These are phyloP conservation scores for Boloria selene DNA, from an alignment of 2,888 invertebrate species.

Conservation along the genomic window DNA sequence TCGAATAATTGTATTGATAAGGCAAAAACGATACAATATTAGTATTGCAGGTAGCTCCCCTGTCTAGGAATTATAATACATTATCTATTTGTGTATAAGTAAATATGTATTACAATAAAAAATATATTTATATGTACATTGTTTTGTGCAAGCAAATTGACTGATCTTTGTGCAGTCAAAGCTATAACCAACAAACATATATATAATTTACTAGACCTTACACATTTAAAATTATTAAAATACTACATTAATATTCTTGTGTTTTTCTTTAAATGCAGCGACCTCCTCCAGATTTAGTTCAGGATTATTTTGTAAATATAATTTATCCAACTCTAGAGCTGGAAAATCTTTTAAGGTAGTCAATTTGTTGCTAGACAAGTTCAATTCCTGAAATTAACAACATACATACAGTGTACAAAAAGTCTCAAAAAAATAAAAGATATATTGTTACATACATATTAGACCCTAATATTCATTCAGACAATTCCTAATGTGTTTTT, in stretches of 20 bases:
- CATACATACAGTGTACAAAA: constrained; percentile 14
- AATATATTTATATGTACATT: constrained; percentile 2
- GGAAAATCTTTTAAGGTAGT: constrained; percentile 77
- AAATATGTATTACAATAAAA: constrained; percentile 1
- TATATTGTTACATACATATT: too few species aligned
- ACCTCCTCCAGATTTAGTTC: constrained; percentile 57
- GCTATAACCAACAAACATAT: constrained; percentile 3
- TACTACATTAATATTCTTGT: constrained; percentile 51
- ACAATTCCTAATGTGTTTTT: too few species aligned
- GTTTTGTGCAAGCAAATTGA: constrained; percentile 12
- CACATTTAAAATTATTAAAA: constrained; percentile 46
- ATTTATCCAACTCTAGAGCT: constrained; percentile 66
- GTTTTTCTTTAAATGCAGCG: constrained; percentile 56
- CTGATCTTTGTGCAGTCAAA: background rate
- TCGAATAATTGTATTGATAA: constrained; percentile 6
- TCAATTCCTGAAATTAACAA: constrained; percentile 68
- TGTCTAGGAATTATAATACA: background rate
- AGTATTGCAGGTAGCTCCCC: background rate
- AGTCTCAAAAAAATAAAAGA: background rate
- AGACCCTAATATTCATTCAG: too few species aligned
- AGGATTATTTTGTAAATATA: constrained; percentile 76
- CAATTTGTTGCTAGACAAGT: constrained; percentile 77
- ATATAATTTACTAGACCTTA: constrained; percentile 3
- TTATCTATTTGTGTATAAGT: constrained; percentile 1
- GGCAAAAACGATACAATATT: background rate